A percentile compares a stretch with the other conserved stretches of the same genome.
phyloP scores from a whole-genome alignment of 2,888 invertebrate species.

The Tinea semifulvella region DNA sequence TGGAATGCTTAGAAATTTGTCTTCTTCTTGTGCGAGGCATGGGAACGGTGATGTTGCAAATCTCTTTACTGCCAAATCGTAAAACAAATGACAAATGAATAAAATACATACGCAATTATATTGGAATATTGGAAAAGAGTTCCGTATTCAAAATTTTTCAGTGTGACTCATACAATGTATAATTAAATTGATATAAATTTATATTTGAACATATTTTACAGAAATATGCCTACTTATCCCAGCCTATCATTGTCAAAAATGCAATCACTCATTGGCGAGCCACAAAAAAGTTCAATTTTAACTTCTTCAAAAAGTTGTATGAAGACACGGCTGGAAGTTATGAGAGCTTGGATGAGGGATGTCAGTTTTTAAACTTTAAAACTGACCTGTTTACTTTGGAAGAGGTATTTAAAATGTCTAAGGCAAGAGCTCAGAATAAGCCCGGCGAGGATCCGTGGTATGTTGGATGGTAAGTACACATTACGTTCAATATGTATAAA shows the following conservation, averaged over 20 bases:
- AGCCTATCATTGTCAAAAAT: slow-evolving; percentile 81
- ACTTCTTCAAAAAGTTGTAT: slow-evolving; percentile 76
- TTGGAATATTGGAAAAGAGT: too few relatives aligned
- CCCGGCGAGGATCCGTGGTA: slow-evolving; percentile 81
- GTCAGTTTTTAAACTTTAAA: slow-evolving; percentile 88
- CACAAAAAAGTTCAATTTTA: slow-evolving; percentile 69
- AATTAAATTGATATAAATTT: neutral
- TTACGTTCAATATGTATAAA: too few relatives aligned
- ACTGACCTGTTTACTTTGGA: slow-evolving; percentile 79
- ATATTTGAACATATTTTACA: slow-evolving; percentile 25
- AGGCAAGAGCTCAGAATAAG: slow-evolving; percentile 68
- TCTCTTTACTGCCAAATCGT: too few relatives aligned
- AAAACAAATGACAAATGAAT: too few relatives aligned
- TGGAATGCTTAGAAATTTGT: too few relatives aligned
- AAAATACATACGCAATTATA: too few relatives aligned
- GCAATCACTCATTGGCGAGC: slow-evolving; percentile 83
- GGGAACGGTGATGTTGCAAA: too few relatives aligned
- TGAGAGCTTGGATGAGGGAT: slow-evolving; percentile 79
- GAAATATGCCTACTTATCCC: slow-evolving; percentile 78
- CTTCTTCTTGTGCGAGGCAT: too few relatives aligned
- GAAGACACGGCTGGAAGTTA: slow-evolving; percentile 73
- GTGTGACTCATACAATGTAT: too few relatives aligned
- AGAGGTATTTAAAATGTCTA: slow-evolving; percentile 82
- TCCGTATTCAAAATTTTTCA: too few relatives aligned
- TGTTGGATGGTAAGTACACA: slow-evolving; percentile 81